Conservation (phyloP, 2,113 vertebrate species). For the Lampris megalopsis region DNA sequence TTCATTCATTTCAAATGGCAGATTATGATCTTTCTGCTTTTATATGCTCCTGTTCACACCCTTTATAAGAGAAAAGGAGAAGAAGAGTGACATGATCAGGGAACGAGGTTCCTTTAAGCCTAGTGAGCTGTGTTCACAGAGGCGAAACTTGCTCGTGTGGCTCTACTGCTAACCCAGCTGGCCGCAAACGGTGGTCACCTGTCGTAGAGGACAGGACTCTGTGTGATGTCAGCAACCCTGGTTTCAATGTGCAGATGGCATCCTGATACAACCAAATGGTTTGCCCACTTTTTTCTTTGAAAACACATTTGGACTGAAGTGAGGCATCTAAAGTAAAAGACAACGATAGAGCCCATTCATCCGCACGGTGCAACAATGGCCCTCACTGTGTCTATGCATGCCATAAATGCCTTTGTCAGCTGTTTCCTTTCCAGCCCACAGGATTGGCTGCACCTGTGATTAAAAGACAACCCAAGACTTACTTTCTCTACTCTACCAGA, state of each 20-base stretch:
- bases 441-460: slow-evolving; percentile 59
- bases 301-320: slow-evolving; percentile 2
- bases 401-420: slow-evolving; percentile 69
- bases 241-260: slow-evolving; percentile 61
- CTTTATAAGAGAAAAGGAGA: slow-evolving; percentile 8
- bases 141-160: slow-evolving; percentile 28
- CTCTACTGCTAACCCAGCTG: slow-evolving; percentile 1
- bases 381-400: slow-evolving; percentile 50
- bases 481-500: slow-evolving; percentile 25
- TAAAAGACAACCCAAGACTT: slow-evolving; percentile 34
- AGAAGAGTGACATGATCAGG: slow-evolving; percentile 8
- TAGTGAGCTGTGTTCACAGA: slow-evolving; percentile 5
- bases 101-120: background rate
- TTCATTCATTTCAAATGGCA: background rate
- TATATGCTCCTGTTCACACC: background rate
- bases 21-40: background rate
- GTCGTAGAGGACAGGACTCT: slow-evolving; percentile 30
- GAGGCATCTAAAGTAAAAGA: slow-evolving; percentile 24
- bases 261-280: slow-evolving; percentile 49
- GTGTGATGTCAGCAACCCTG: slow-evolving; percentile 58
- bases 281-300: slow-evolving; percentile 22
- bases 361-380: slow-evolving; percentile 31
- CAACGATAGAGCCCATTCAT: slow-evolving; percentile 29
- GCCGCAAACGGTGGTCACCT: slow-evolving; percentile 35
- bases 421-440: slow-evolving; percentile 59